Evolutionary conservation across 2,888 invertebrate genomes (phyloP).

Genomic region (Strigamia transsilvanica): DNA sequence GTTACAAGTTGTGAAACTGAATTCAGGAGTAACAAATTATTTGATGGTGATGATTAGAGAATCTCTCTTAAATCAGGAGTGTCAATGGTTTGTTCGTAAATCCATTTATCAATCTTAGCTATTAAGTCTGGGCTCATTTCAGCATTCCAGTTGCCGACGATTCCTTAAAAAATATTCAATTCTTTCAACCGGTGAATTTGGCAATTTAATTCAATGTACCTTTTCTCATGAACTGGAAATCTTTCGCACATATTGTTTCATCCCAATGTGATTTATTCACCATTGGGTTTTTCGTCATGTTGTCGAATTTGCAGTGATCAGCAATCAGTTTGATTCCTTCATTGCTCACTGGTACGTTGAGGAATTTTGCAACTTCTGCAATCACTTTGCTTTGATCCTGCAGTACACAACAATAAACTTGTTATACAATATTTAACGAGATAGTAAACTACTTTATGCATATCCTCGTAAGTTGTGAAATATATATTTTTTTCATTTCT

Average conservation of each 20-base stretch:
- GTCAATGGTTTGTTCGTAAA: background rate
- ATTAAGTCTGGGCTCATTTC: background rate
- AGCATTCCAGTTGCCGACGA: background rate
- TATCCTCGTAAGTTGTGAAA: background rate
- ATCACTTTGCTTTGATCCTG: background rate
- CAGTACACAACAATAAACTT: background rate
- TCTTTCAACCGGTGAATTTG: background rate
- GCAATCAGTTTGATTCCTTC: background rate
- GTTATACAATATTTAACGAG: background rate
- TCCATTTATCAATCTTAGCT: background rate
- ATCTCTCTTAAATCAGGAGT: background rate
- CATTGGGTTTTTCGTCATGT: background rate
- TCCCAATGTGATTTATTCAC: background rate
- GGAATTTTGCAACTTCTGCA: background rate
- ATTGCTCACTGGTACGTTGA: background rate
- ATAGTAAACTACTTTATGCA: background rate
- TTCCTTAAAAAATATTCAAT: background rate
- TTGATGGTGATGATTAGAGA: background rate
- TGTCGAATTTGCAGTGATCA: constrained; percentile 10
- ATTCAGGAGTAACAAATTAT: no score
- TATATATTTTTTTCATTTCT: background rate
- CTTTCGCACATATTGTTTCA: background rate
- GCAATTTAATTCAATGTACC: background rate
- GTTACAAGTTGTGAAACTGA: no score
- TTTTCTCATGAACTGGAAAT: background rate